These are phyloP conservation scores for Nerophis ophidion DNA, from an alignment of 2,113 vertebrate genomes.

Conservation along the genomic window DNA sequence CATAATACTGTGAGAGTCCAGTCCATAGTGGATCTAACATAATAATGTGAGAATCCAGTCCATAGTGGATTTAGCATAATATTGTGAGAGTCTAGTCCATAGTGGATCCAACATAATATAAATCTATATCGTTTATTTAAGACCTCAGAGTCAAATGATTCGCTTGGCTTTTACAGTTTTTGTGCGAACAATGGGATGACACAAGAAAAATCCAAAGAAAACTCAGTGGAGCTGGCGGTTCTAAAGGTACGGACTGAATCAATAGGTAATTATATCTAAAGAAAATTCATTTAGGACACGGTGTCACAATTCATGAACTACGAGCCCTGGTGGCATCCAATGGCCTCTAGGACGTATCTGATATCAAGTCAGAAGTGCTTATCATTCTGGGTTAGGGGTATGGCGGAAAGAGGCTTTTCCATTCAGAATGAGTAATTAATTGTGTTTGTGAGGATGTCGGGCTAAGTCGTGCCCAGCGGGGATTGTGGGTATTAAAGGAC, in stretches of 20 bases:
- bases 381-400: slow-evolving; percentile 56
- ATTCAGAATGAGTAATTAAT: slow-evolving; percentile 67
- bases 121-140: too few relatives aligned
- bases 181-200: background rate
- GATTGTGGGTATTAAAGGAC: slow-evolving; percentile 63
- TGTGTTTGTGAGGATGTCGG: slow-evolving; percentile 57
- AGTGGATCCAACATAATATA: too few relatives aligned
- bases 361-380: slow-evolving; percentile 42
- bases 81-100: too few relatives aligned
- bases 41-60: too few relatives aligned
- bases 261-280: slow-evolving; percentile 2
- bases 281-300: background rate
- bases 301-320: background rate
- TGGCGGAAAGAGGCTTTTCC: slow-evolving; percentile 57
- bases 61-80: too few relatives aligned
- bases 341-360: slow-evolving; percentile 6
- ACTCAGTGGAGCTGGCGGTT: background rate
- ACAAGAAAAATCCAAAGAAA: background rate
- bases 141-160: too few relatives aligned
- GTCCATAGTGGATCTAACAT: too few relatives aligned
- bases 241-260: background rate
- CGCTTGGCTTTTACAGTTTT: background rate
- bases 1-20: too few relatives aligned
- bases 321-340: background rate
- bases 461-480: slow-evolving; percentile 55